Percentiles rank a stretch among this genome's conserved stretches.
These are phyloP conservation scores for Synanthedon formicaeformis DNA, from an alignment of 2,888 invertebrate species.

Conservation along the genomic window DNA sequence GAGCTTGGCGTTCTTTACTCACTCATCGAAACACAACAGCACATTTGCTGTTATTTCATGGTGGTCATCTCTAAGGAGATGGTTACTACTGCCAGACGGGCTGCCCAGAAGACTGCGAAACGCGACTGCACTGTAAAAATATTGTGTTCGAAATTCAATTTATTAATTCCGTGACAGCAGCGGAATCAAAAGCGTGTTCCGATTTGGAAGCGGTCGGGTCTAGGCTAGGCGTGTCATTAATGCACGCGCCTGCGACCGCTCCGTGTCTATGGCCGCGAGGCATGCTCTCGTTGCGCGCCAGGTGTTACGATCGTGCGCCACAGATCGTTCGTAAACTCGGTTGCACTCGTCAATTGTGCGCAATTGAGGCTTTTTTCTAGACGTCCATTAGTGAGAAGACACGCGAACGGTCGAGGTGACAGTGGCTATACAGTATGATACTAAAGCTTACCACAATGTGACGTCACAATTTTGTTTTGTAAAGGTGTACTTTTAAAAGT, in stretches of 20 bases:
- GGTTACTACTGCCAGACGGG: no score
- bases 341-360: slow-evolving; percentile 49
- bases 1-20: no score
- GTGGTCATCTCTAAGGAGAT: no score
- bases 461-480: no score
- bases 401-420: slow-evolving; percentile 39
- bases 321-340: slow-evolving; percentile 33
- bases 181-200: slow-evolving; percentile 24
- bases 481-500: no score
- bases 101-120: no score
- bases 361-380: slow-evolving; percentile 59
- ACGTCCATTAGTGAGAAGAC: slow-evolving; percentile 50
- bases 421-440: slow-evolving; percentile 25
- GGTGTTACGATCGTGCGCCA: slow-evolving; percentile 52
- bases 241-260: slow-evolving; percentile 34
- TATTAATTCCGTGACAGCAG: no score
- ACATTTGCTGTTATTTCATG: no score
- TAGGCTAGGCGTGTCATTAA: slow-evolving; percentile 22
- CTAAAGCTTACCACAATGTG: slow-evolving; percentile 1
- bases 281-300: slow-evolving; percentile 23
- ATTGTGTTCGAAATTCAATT: neutral
- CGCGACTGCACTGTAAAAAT: neutral
- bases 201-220: slow-evolving; percentile 25
- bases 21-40: no score
- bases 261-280: slow-evolving; percentile 26